Conservation (phyloP, 1,140 invertebrate species). For the Rhizoglyphus robini region DNA sequence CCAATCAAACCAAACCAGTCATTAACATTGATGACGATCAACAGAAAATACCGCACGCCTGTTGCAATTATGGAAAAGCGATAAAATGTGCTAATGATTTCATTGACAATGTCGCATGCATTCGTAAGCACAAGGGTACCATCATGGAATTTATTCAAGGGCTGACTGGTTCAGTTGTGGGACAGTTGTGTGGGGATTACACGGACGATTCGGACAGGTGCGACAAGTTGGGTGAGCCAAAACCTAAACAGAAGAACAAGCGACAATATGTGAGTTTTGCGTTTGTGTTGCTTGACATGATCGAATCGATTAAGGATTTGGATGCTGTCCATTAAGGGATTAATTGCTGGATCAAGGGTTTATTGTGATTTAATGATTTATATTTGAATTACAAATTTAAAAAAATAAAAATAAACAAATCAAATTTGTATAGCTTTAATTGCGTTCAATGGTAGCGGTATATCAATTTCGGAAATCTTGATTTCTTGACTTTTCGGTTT, state of each 20-base stretch:
- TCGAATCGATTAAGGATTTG: neutral
- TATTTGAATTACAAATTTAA: too few relatives aligned
- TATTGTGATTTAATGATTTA: too few relatives aligned
- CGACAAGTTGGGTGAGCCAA: neutral
- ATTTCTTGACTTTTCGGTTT: too few relatives aligned
- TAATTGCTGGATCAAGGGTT: too few relatives aligned
- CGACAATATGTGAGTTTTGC: neutral
- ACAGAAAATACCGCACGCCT: neutral
- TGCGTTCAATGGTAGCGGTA: too few relatives aligned
- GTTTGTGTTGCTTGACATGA: neutral
- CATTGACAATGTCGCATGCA: neutral
- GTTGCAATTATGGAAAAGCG: neutral
- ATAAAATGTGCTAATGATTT: neutral
- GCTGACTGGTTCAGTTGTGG: neutral
- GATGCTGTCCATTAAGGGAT: too few relatives aligned
- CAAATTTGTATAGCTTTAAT: too few relatives aligned
- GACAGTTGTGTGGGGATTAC: neutral
- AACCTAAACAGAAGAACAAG: neutral
- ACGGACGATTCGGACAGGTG: neutral
- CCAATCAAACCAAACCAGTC: neutral
- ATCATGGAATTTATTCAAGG: neutral
- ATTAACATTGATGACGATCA: neutral
- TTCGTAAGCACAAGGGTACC: neutral
- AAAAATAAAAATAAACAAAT: too few relatives aligned
- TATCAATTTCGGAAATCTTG: too few relatives aligned